Conservation (phyloP, 2,888 invertebrate species). For the Caenorhabditis afra region DNA sequence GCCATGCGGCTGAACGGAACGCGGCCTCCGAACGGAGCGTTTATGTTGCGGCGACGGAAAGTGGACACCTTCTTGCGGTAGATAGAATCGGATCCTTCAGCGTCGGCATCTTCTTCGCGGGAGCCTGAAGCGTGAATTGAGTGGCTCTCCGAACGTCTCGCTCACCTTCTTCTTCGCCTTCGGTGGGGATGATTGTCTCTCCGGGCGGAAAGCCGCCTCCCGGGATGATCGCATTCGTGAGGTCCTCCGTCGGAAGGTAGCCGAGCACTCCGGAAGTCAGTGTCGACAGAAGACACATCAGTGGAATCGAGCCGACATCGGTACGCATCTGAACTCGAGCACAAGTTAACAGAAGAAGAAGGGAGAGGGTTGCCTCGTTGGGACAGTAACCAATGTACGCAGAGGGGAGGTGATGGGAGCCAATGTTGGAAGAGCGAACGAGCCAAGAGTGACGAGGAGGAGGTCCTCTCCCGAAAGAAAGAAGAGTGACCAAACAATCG, state of each 20-base stretch:
- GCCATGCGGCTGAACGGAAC: conserved; percentile 61
- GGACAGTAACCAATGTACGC: conserved; percentile 56
- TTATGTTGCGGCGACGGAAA: conserved; percentile 62
- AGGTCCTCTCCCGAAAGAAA: conserved; percentile 18
- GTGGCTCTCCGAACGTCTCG: background rate
- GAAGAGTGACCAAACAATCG: conserved; percentile 1
- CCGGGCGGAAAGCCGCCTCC: conserved; percentile 41
- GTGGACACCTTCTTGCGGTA: conserved; percentile 55
- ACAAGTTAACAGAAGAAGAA: background rate
- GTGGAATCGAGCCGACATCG: conserved; percentile 56
- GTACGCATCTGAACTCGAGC: conserved; percentile 43
- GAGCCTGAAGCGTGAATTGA: conserved; percentile 19
- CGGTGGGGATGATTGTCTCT: conserved; percentile 42
- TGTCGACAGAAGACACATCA: conserved; percentile 59
- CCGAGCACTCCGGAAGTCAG: conserved; percentile 50
- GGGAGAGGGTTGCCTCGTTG: conserved; percentile 30
- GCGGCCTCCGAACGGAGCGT: conserved; percentile 44
- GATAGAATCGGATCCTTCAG: conserved; percentile 27
- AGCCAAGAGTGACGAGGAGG: conserved; percentile 7
- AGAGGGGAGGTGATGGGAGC: conserved; percentile 13
- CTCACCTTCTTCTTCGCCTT: conserved; percentile 47
- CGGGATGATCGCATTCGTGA: conserved; percentile 55
- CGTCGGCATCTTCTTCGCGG: conserved; percentile 39
- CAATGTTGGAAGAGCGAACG: conserved; percentile 31
- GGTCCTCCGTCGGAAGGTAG: conserved; percentile 59